These are phyloP conservation scores for Aquatica leii DNA, from an alignment of 2,888 invertebrate genomes.

Conservation along the genomic window DNA sequence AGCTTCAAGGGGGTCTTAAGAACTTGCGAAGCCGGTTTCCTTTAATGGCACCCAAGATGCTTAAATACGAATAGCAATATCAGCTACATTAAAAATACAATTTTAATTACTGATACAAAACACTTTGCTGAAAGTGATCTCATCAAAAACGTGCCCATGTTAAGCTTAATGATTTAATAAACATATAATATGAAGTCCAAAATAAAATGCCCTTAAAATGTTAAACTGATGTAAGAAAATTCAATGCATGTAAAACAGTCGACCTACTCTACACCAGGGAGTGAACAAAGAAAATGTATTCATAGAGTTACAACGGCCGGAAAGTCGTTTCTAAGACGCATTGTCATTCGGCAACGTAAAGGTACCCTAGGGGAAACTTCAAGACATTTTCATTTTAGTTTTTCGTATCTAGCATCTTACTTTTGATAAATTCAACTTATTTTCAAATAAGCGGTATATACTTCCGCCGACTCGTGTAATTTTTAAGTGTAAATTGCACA, in stretches of 20 bases:
- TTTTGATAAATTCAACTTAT: slow-evolving; percentile 28
- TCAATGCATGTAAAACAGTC: slow-evolving; percentile 61
- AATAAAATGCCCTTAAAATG: slow-evolving; percentile 30
- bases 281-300: slow-evolving; percentile 58
- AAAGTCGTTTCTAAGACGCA: slow-evolving; percentile 60
- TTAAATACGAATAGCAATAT: slow-evolving; percentile 28
- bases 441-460: slow-evolving; percentile 16
- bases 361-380: slow-evolving; percentile 57
- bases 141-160: not conserved
- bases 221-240: slow-evolving; percentile 49
- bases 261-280: slow-evolving; percentile 44
- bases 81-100: slow-evolving; percentile 32
- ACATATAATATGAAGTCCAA: slow-evolving; percentile 14
- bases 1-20: slow-evolving; percentile 39
- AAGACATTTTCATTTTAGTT: slow-evolving; percentile 60
- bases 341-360: slow-evolving; percentile 60
- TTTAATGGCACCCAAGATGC: slow-evolving; percentile 43
- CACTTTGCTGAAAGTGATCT: not conserved
- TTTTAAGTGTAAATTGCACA: not conserved
- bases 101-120: slow-evolving; percentile 21
- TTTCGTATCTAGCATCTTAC: slow-evolving; percentile 45
- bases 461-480: not conserved
- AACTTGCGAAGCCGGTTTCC: slow-evolving; percentile 46
- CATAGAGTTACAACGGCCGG: slow-evolving; percentile 51
- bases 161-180: slow-evolving; percentile 11